A percentile compares a stretch with the other conserved stretches of the same genome.
Evolutionary conservation across 2,888 invertebrate genomes (phyloP).

Genomic region (Ametastegia equiseti): DNA sequence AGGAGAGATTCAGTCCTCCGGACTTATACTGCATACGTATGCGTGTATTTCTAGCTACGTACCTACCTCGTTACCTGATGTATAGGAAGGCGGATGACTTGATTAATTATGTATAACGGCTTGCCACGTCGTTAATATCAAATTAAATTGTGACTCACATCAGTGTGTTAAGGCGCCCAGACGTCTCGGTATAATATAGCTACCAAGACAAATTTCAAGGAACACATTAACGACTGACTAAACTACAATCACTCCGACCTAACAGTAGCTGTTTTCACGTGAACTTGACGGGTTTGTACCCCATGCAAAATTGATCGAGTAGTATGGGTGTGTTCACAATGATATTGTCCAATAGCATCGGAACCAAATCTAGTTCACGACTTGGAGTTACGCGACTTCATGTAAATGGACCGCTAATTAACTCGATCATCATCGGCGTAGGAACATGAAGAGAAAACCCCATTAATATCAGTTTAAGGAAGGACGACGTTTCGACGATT

Average conservation of each 20-base stretch:
- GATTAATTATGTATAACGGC: slow-evolving; percentile 33
- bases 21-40: not conserved
- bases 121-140: slow-evolving; percentile 34
- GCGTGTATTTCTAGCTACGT: not conserved
- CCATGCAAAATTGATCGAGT: not conserved
- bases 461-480: not conserved
- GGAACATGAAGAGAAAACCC: slow-evolving; percentile 1
- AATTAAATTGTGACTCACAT: slow-evolving; percentile 43
- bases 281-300: not conserved
- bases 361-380: not conserved
- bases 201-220: slow-evolving; percentile 10
- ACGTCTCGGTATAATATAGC: slow-evolving; percentile 31
- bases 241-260: not conserved
- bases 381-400: not conserved
- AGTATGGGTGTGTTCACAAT: not conserved
- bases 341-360: not conserved
- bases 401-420: slow-evolving; percentile 12
- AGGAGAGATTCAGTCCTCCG: not conserved
- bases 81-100: slow-evolving; percentile 24
- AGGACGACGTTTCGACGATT: not conserved
- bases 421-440: slow-evolving; percentile 8
- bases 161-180: slow-evolving; percentile 39
- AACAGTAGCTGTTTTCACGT: not conserved
- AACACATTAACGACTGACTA: slow-evolving; percentile 29
- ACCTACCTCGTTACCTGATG: slow-evolving; percentile 1